Evolutionary conservation across 2,888 invertebrate species (phyloP), one percentile per base, ranked within the genome.

Genomic region (Geophilus truncorum): DNA sequence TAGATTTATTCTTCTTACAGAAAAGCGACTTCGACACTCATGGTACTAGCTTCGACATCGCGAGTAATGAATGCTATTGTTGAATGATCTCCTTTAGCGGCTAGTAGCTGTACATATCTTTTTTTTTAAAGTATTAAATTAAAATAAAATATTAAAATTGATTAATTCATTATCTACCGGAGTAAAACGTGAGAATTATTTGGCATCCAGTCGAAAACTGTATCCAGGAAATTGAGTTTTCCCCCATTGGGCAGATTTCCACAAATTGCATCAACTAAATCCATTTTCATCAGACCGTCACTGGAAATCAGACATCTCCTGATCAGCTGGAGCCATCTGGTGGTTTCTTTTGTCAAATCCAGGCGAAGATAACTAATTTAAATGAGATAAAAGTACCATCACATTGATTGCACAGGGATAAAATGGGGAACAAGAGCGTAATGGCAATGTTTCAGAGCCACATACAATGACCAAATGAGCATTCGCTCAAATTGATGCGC

Each of bases 391-490:
- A 51, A 32, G 7, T n/a, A 40, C 7, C 18, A 18, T 18, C 5
- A 51, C 1, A 51, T n/a, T n/a, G n/a, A n/a, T n/a, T n/a, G n/a
- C n/a, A n/a, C n/a, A n/a, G n/a, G n/a, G n/a, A n/a, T n/a, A n/a
- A n/a, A n/a, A n/a, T n/a, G n/a, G n/a, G n/a, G n/a, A n/a, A n/a
- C n/a, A n/a, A n/a, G n/a, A n/a, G n/a, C n/a, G n/a, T n/a, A n/a
- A n/a, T n/a, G n/a, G n/a, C n/a, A 62, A 62, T 18, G 57, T 51
- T 51, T 21, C 21, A 18, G 12, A 25, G 15, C 12, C 9, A 70
- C 70, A 4, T 70, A 70, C 70, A 70, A 70, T 23, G 70, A 70
- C 70, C 70, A 70, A 2, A 70, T 70, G 70, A 70, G 70, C n/a
- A 70, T 28, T 23, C 70, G 70, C n/a, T 70, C 7, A 10, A 2